Evolutionary conservation across 2,888 invertebrate genomes (phyloP), one percentile per base, ranked within the genome.

Genomic region (Protophormia terraenovae): DNA sequence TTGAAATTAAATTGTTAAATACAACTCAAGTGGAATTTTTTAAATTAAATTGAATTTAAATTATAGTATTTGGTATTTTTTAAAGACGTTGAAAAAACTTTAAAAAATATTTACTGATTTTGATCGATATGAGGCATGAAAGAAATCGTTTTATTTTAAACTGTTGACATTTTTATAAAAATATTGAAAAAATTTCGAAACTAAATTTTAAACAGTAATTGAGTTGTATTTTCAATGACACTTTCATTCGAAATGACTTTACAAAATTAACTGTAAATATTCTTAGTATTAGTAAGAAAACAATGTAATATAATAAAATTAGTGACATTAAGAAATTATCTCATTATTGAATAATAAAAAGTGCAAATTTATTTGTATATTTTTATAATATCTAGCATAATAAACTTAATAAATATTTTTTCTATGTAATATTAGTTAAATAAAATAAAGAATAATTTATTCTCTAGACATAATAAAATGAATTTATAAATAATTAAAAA

Each of bases 361-460:
- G 1, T 45, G n/a, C 19, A 22, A 27, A 35, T 47, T 22, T 19
- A 41, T 29, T 35, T 62, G 38, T 35, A 41, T n/a, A 45, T 27
- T n/a, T 19, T 55, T 41, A 14, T 14, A 60, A 3, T 22, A 19
- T 29, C 4, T 58, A 45, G 38, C 6, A 67, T 60, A 47, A 50
- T 67, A 19, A 66, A 29, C 67, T 80, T 67, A 22, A 50, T 53
- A 14, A 81, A 75, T 38, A 73, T 60, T 8, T 58, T 38, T n/a
- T 1, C 3, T 35, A 38, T 14, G n/a, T n/a, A n/a, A n/a, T n/a
- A n/a, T n/a, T n/a, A n/a, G n/a, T 71, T 10, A 53, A 8, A n/a
- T 58, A 24, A 35, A 60, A 47, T n/a, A 19, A 6, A 16, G 24
- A 3, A 24, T 58, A 38, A 60, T 50, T 80, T 66, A 80, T 73